Evolutionary conservation across 1,140 invertebrate genomes (phyloP).

Genomic region (Polypedilum pembai): DNA sequence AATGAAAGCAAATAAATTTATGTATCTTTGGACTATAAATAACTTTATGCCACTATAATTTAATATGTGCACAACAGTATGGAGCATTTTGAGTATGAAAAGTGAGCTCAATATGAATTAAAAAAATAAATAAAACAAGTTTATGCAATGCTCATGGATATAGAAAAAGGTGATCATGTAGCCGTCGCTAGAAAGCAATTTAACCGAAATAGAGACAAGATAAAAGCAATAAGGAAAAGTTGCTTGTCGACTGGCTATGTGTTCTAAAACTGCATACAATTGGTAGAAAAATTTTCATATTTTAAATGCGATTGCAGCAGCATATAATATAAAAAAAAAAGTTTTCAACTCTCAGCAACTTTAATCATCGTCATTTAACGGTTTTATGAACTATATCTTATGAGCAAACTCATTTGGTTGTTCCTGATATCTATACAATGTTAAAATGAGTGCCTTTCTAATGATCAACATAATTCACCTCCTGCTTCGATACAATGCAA

Average conservation of each 20-base stretch:
- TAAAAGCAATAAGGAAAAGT: not conserved
- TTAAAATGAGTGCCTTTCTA: constrained; percentile 7
- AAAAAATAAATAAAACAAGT: not conserved
- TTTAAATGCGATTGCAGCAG: not conserved
- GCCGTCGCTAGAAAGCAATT: not conserved
- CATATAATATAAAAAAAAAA: not conserved
- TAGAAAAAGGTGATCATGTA: not conserved
- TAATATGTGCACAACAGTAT: not conserved
- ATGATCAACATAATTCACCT: constrained; percentile 8
- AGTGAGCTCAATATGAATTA: not conserved
- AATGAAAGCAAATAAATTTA: not conserved
- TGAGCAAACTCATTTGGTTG: not conserved
- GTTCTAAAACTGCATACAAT: not conserved
- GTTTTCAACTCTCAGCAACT: not conserved
- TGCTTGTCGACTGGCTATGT: not conserved
- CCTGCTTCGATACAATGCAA: not conserved
- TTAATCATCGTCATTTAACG: constrained; percentile 1
- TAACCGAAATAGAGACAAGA: constrained; percentile 7
- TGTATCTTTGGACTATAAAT: constrained; percentile 1
- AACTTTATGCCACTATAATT: not conserved
- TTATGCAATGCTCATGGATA: constrained; percentile 1
- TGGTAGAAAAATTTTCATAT: not conserved
- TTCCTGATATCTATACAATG: not conserved
- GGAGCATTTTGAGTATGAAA: not conserved
- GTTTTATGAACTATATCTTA: constrained; percentile 12